Conservation (phyloP, 2,888 invertebrate species). For the Conchocele bisecta region DNA sequence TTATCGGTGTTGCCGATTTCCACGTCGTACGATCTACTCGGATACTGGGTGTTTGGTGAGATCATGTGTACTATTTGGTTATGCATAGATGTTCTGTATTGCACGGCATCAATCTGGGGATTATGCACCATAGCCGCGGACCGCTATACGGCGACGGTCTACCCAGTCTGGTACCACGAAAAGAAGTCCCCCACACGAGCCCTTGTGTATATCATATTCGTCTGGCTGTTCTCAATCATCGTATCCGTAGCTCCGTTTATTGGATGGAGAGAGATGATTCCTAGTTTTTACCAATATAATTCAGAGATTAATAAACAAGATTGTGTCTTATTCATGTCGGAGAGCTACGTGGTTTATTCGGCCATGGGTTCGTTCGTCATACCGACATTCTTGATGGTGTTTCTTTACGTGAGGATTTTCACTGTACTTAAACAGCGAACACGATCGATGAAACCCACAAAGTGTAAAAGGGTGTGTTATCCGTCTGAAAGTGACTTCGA, state of each 20-base stretch:
- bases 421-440: constrained; percentile 77
- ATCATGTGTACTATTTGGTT: constrained; percentile 80
- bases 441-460: constrained; percentile 64
- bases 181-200: constrained; percentile 78
- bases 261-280: constrained; percentile 78
- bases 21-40: constrained; percentile 78
- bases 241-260: constrained; percentile 82
- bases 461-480: constrained; percentile 51
- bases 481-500: constrained; percentile 64
- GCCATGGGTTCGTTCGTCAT: constrained; percentile 82
- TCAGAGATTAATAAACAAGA: constrained; percentile 68
- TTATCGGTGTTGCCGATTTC: constrained; percentile 82
- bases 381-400: constrained; percentile 80
- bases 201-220: constrained; percentile 79
- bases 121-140: constrained; percentile 82
- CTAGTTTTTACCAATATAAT: constrained; percentile 72
- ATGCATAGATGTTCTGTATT: constrained; percentile 81
- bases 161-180: constrained; percentile 82
- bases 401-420: constrained; percentile 82
- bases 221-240: constrained; percentile 82
- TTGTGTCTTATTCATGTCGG: constrained; percentile 80
- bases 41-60: constrained; percentile 82
- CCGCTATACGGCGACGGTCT: constrained; percentile 82
- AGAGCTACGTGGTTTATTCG: constrained; percentile 82
- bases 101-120: constrained; percentile 83